Evolutionary conservation across 2,797 vertebrate species (phyloP), one percentile per base, ranked within the genome.

Genomic region (Xyrichtys novacula): DNA sequence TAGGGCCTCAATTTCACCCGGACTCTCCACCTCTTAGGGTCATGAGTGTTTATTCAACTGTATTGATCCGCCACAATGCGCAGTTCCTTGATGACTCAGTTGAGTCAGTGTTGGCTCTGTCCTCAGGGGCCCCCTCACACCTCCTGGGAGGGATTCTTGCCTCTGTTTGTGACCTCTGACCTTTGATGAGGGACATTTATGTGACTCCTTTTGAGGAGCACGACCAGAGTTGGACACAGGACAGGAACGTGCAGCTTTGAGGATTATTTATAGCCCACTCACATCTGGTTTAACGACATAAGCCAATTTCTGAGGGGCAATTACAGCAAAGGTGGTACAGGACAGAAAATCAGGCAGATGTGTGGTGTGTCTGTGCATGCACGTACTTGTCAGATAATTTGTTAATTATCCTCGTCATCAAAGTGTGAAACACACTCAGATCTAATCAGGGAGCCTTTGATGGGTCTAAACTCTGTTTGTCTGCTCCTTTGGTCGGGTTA

Each of bases 381-480:
- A 6, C 60, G 52, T 46, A 23, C 25, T 44, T 38, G 15, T 44
- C 6, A 34, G 32, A 60, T 58, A 3, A 60, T 73, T 66, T 40
- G 47, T 49, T 63, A 16, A 10, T 19, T 69, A 14, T 65, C 77
- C 34, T 66, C 63, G 25, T 71, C 64, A 74, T 85, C 80, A 86
- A 76, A 83, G 80, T 78, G 63, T 59, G 63, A 40, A 62, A 53
- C 57, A 54, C 19, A 54, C 20, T 43, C 9, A 36, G 72, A 59
- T 79, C 50, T 44, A 39, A 67, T 74, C 34, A 56, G n/a, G 57
- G 53, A 52, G 20, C 16, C 80, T 88, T 85, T 89, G 75, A 89
- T 81, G 65, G 64, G 29, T 43, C 8, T 64, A 38, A 70, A 50
- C 50, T 50, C 20, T n/a, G 22, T 43, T 68, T 62, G 47, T 73